Conservation (phyloP, 2,797 vertebrate species). For the Amazona ochrocephala region DNA sequence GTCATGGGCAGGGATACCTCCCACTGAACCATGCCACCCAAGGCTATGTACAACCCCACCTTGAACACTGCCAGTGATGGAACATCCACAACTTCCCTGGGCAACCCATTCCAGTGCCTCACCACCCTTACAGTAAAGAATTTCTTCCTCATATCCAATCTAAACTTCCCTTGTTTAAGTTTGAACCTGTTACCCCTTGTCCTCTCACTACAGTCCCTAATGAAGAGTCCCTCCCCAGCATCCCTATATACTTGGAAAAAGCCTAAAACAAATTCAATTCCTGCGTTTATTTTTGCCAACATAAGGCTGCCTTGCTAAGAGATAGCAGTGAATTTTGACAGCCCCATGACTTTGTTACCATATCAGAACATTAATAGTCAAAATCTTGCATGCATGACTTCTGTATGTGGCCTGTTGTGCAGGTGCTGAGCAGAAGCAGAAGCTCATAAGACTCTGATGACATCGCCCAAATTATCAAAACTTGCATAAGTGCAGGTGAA, state of each 20-base stretch:
- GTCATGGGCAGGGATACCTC: too few species aligned
- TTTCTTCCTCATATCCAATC: too few species aligned
- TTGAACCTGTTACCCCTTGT: too few species aligned
- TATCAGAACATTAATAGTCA: background rate
- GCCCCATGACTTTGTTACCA: background rate
- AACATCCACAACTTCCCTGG: too few species aligned
- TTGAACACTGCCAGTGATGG: too few species aligned
- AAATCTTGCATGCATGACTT: background rate
- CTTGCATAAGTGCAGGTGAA: background rate
- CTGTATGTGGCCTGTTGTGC: background rate
- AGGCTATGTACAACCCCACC: too few species aligned
- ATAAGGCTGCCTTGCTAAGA: background rate
- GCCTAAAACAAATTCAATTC: background rate
- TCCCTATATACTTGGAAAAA: background rate
- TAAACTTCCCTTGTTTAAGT: too few species aligned
- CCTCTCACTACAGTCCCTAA: too few species aligned
- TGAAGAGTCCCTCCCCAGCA: too few species aligned
- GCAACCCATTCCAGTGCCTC: too few species aligned
- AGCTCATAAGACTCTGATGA: background rate
- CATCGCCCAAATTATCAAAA: background rate
- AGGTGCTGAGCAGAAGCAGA: background rate
- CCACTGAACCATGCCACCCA: too few species aligned
- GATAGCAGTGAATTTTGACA: background rate
- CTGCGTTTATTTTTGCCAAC: background rate
- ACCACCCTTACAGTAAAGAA: too few species aligned